Conservation (phyloP, 2,888 invertebrate genomes). For the Papilio protenor region DNA sequence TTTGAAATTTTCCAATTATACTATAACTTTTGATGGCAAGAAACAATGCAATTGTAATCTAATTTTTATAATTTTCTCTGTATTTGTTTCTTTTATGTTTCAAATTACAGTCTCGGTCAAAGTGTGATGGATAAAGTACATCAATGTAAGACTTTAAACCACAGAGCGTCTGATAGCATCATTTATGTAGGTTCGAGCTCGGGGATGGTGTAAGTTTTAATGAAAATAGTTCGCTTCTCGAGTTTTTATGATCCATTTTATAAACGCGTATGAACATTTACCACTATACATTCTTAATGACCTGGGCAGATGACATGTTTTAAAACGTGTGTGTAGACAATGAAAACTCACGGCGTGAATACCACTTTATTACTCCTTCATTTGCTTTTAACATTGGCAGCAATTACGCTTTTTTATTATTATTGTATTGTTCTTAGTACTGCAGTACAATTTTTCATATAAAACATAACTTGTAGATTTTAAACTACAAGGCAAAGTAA, state of each 20-base stretch:
- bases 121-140: background rate
- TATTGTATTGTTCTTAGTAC: background rate
- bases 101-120: background rate
- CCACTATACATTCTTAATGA: background rate
- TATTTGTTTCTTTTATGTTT: background rate
- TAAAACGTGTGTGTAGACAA: background rate
- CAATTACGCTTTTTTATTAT: background rate
- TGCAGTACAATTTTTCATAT: slow-evolving; percentile 10
- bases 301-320: background rate
- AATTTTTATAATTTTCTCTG: too few species aligned
- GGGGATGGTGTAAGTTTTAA: slow-evolving; percentile 29
- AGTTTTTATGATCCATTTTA: slow-evolving; percentile 15
- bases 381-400: background rate
- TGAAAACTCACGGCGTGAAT: background rate
- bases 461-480: slow-evolving; percentile 12
- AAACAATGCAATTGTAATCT: too few species aligned
- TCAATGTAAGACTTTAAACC: slow-evolving; percentile 17
- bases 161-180: slow-evolving; percentile 17
- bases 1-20: too few species aligned
- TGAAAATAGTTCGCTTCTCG: slow-evolving; percentile 33
- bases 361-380: too few species aligned
- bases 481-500: slow-evolving; percentile 19
- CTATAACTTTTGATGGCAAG: too few species aligned
- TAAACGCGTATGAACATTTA: background rate
- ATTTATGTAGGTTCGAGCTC: slow-evolving; percentile 27